A percentile compares a stretch with the other conserved stretches of the same genome.
These are phyloP conservation scores for Plutella xylostella DNA, from an alignment of 2,888 invertebrate genomes.

Conservation along the genomic window DNA sequence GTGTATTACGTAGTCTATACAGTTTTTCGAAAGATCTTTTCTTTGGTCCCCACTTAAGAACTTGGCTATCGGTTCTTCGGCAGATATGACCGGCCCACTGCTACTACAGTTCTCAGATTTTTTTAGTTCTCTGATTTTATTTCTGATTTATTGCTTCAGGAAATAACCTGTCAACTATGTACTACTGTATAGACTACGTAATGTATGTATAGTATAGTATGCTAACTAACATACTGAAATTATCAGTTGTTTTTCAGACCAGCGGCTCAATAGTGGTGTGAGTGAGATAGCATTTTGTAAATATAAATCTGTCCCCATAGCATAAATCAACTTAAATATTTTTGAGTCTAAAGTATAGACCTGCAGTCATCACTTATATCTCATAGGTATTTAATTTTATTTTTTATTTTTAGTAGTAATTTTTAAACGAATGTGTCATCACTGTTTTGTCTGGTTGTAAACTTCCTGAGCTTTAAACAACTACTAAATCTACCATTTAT, in stretches of 20 bases:
- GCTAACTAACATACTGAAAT: background rate
- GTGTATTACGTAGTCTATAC: no score
- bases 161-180: no score
- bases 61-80: no score
- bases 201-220: background rate
- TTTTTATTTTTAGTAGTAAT: constrained; percentile 54
- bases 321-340: constrained; percentile 55
- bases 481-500: constrained; percentile 21
- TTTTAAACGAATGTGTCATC: constrained; percentile 57
- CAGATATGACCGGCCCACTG: no score
- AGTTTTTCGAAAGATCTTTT: no score
- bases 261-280: constrained; percentile 39
- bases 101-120: no score
- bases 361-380: constrained; percentile 64
- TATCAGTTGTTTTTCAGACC: constrained; percentile 12
- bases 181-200: background rate
- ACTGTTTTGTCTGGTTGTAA: constrained; percentile 34
- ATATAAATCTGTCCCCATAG: constrained; percentile 59
- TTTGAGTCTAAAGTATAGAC: constrained; percentile 35
- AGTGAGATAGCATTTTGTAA: constrained; percentile 63
- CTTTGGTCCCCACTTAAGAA: no score
- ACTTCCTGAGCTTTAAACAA: constrained; percentile 41
- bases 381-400: constrained; percentile 65
- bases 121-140: no score
- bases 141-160: no score